Base-by-base conservation (phyloP, 2,888 invertebrate species). In the Imbricaverruca yamaguchii region DNA sequence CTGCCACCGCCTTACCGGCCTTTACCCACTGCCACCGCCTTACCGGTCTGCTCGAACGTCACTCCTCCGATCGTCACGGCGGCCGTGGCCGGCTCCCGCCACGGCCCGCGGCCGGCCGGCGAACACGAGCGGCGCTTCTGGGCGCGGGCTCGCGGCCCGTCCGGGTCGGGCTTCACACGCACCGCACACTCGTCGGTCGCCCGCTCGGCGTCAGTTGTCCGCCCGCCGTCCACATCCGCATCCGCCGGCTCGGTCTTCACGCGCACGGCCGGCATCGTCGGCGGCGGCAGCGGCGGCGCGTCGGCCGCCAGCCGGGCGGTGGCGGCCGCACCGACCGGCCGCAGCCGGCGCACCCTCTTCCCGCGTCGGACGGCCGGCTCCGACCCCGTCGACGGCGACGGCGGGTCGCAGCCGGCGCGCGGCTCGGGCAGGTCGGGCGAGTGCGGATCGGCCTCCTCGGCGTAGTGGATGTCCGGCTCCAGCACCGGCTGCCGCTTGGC, bases 371-470 rank as follows among this genome's bases (percentile, higher is more conserved):
- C 11, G 59, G 59, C 59, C 59, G 59, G 2, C 59, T 11, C 11
- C 4, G 59, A 11, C 12, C 1, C 59, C 12, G 59, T 7, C 59
- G 59, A 15, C 53, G 74, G 74, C 74, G 74, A 74, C 21, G 74
- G 2, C 18, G 74, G 53, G 8, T 74, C 53, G 18, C 74, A 74
- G 55, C 53, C 21, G 9, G 21, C 0, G 21, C 74, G 74, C 53
- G 74, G 55, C 74, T 74, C 74, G 21, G 74, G 74, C 53, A 74
- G 74, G 55, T 74, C 55, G 53, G 74, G 74, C 53, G 74, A 74
- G 74, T 53, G 74, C 10, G 21, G 74, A 21, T 74, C 74, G 10
- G 74, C 53, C 74, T 74, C 74, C 74, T 74, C 74, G 7, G 55
- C 74, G 74, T 74, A 74, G 55, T 74, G 21, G 55, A 74, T 74